phyloP scores from a whole-genome alignment of 2,797 vertebrate genomes.

The Sternarchorhynchus goeldii region DNA sequence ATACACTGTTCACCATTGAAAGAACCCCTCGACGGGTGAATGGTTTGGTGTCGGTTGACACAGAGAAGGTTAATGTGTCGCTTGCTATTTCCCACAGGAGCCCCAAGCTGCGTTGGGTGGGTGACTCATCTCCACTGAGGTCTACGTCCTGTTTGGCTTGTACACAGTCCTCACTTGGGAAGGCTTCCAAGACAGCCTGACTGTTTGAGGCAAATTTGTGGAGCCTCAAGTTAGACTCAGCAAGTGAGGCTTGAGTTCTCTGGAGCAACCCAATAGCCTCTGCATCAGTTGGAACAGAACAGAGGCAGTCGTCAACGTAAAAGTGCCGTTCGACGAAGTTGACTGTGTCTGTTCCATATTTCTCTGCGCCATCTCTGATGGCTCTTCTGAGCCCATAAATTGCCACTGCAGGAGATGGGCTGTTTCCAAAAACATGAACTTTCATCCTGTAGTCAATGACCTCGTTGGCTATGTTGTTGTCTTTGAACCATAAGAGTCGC shows the following conservation, averaged over 20 bases:
- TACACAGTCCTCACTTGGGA: constrained; percentile 29
- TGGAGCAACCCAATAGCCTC: not conserved
- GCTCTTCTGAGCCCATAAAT: not conserved
- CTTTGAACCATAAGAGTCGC: not conserved
- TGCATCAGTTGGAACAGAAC: not conserved
- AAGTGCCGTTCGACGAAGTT: constrained; percentile 10
- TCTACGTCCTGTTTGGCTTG: not conserved
- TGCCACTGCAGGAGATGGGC: not conserved
- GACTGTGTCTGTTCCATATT: not conserved
- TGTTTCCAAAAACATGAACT: not conserved
- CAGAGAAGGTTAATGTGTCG: constrained; percentile 18
- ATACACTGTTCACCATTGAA: not conserved
- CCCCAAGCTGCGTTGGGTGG: not conserved
- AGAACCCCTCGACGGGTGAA: not conserved
- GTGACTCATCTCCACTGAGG: not conserved
- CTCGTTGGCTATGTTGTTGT: not conserved
- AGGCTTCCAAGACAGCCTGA: constrained; percentile 14
- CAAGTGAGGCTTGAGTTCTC: constrained; percentile 8
- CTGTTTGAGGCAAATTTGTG: constrained; percentile 4
- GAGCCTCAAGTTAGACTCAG: not conserved
- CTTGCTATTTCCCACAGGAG: not conserved
- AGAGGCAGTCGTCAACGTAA: constrained; percentile 9
- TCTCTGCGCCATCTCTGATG: not conserved
- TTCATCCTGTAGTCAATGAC: not conserved
- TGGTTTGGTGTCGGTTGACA: not conserved